phyloP scores from a whole-genome alignment of 1,140 invertebrate species.

The Papilio xuthus region DNA sequence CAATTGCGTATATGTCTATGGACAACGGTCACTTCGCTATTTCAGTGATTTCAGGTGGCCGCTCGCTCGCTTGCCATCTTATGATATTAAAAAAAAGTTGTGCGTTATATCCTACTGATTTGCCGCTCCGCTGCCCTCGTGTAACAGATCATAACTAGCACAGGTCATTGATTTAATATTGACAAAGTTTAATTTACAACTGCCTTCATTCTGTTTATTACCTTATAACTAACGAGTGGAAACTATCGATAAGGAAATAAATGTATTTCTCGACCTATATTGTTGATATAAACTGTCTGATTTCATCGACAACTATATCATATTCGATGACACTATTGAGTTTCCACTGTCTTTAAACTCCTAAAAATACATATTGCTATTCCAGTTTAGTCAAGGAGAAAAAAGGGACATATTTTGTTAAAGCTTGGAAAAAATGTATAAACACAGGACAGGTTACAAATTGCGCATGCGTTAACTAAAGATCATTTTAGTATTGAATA shows the following conservation, averaged over 20 bases:
- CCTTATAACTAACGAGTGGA: conserved; percentile 22
- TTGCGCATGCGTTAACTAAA: too few relatives aligned
- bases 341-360: too few relatives aligned
- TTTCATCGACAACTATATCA: conserved; percentile 23
- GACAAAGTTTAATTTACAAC: conserved; percentile 31
- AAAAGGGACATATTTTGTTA: background rate
- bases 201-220: conserved; percentile 30
- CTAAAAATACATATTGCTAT: too few relatives aligned
- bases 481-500: background rate
- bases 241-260: conserved; percentile 52
- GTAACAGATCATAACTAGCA: background rate
- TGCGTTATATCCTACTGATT: background rate
- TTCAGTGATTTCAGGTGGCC: too few relatives aligned
- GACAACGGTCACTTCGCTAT: too few relatives aligned
- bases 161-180: conserved; percentile 48
- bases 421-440: too few relatives aligned
- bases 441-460: too few relatives aligned
- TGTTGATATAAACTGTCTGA: conserved; percentile 21
- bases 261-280: conserved; percentile 51
- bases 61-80: too few relatives aligned
- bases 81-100: too few relatives aligned
- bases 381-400: background rate
- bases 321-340: background rate
- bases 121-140: background rate
- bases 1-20: too few relatives aligned